Evolutionary conservation across 2,113 vertebrate genomes (phyloP).

Genomic region (Callocephalon fimbriatum): DNA sequence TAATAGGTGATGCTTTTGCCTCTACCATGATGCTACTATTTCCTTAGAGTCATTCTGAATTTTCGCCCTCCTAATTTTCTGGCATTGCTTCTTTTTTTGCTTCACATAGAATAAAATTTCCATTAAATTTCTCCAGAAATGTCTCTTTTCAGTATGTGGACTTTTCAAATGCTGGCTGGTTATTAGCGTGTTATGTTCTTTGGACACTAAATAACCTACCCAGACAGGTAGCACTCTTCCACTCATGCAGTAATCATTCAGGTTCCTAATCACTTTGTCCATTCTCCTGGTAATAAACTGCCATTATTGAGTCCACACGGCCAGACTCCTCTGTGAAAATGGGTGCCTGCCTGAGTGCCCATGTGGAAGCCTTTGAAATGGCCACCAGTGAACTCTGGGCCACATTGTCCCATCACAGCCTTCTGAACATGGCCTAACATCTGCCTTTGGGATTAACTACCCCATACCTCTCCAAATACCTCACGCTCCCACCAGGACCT

Average conservation of each 20-base stretch:
- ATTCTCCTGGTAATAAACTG: not conserved
- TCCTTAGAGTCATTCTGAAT: not conserved
- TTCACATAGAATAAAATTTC: rapidly evolving
- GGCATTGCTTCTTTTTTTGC: rapidly evolving
- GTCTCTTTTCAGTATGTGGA: not conserved
- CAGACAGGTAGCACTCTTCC: not conserved
- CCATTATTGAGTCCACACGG: not conserved
- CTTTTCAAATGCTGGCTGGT: not conserved
- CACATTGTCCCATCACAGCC: not conserved
- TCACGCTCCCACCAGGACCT: not conserved
- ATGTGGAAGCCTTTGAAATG: not conserved
- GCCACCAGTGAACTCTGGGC: not conserved
- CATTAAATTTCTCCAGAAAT: not conserved
- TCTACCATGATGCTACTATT: not conserved
- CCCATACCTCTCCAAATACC: not conserved
- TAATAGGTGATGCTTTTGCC: not conserved
- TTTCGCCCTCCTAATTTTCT: not conserved
- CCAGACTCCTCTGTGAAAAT: not conserved
- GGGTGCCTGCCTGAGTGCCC: not conserved
- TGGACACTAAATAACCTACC: not conserved
- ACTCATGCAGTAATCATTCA: not conserved
- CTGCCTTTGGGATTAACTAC: not conserved
- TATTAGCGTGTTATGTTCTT: not conserved
- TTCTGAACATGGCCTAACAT: not conserved
- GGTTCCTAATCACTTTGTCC: not conserved